phyloP scores from a whole-genome alignment of 2,888 invertebrate species.

The Nomada fucata region DNA sequence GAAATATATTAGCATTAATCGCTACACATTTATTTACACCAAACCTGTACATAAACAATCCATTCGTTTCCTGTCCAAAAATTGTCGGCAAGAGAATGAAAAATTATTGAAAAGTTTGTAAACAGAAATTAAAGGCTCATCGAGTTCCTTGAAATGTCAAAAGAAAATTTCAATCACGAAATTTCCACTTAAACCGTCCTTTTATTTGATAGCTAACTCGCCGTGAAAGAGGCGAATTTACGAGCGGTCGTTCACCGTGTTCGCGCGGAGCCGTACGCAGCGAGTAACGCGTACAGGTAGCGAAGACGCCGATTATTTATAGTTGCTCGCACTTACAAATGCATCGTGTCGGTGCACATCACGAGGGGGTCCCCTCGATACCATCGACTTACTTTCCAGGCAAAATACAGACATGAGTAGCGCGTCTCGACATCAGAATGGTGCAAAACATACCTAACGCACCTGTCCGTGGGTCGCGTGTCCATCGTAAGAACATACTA shows the following conservation, averaged over 20 bases:
- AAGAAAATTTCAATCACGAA: neutral
- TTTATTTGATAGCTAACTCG: constrained; percentile 21
- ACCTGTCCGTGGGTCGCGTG: constrained; percentile 46
- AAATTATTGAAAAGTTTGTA: too few relatives aligned
- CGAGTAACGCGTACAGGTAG: constrained; percentile 62
- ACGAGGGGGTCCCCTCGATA: constrained; percentile 58
- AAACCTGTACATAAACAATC: too few relatives aligned
- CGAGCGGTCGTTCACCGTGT: constrained; percentile 59
- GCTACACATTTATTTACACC: too few relatives aligned
- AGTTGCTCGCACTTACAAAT: constrained; percentile 64
- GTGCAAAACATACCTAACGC: constrained; percentile 42
- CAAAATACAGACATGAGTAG: constrained; percentile 59
- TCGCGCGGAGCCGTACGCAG: constrained; percentile 29
- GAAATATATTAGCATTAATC: too few relatives aligned
- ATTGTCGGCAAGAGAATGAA: too few relatives aligned
- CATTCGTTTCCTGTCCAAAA: too few relatives aligned
- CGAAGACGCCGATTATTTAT: constrained; percentile 67
- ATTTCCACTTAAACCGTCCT: neutral
- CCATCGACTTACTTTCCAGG: constrained; percentile 63
- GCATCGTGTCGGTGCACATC: constrained; percentile 62
- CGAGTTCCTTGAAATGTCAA: neutral
- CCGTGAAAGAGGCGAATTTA: constrained; percentile 49
- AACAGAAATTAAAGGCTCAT: neutral
- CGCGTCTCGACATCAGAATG: constrained; percentile 54
- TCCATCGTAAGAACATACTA: constrained; percentile 19